Evolutionary conservation across 2,113 vertebrate genomes (phyloP), one percentile per base, ranked within the genome.

Genomic region (Tapirus terrestris): DNA sequence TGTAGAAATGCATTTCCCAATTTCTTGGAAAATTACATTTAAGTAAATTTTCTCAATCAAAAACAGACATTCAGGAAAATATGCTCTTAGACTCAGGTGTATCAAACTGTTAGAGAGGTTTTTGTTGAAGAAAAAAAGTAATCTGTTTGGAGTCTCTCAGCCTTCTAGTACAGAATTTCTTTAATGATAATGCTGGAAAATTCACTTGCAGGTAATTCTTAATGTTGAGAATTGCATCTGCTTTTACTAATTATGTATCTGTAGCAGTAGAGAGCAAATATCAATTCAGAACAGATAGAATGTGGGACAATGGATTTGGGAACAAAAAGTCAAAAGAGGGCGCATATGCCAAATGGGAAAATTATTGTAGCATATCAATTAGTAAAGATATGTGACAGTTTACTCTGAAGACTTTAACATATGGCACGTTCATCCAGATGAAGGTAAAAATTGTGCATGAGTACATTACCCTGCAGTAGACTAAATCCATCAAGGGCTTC

Each of bases 181-280:
- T 84, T 91, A 91, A 77, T 81, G 63, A 70, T 93, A 83, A 70
- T 93, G 33, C 93, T 96, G 53, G 12, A 77, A 96, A 87, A 73
- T 70, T 96, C 51, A 89, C 36, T 51, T 94, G 51, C 6, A 33
- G 84, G 14, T 75, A 86, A 92, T 89, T 96, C 79, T 96, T 96
- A 89, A 90, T 86, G 63, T 89, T 94, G 73, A 84, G 58, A 89
- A 92, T 95, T 97, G 58, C 60, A 53, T 70, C 65, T 90, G 39
- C 63, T 98, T 91, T 97, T 96, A 63, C 80, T 95, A 83, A 89
- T 95, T 91, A 76, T 95, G 45, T 96, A 84, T 92, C 56, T 91
- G 45, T 45, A 87, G 25, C 16, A 53, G n/a, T 43, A 95, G 83
- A 97, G 73, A 96, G 76, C 33, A 97, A 58, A 43, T 90, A 92